phyloP scores from a whole-genome alignment of 2,797 vertebrate genomes.

The Phaenicophaeus curvirostris region DNA sequence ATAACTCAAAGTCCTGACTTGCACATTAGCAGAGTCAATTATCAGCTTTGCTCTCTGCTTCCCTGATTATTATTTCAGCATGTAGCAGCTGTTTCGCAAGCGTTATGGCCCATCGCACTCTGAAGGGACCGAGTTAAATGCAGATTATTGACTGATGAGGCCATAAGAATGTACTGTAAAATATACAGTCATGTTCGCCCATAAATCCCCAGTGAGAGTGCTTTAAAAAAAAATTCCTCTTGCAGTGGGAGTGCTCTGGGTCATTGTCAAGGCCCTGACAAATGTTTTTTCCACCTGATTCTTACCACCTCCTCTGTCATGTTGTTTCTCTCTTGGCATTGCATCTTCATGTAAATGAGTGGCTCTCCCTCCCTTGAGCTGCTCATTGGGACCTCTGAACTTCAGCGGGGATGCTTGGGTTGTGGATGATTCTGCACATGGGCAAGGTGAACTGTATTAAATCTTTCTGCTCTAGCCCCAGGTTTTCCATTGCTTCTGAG shows the following conservation, averaged over 20 bases:
- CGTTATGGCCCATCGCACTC: constrained; percentile 63
- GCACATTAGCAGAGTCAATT: constrained; percentile 71
- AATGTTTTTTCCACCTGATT: not conserved
- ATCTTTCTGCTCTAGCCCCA: not conserved
- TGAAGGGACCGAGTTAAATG: constrained; percentile 67
- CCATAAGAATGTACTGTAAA: constrained; percentile 58
- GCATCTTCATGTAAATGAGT: not conserved
- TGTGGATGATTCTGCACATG: not conserved
- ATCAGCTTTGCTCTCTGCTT: constrained; percentile 66
- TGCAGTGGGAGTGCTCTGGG: not conserved
- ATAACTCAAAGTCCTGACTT: constrained; percentile 60
- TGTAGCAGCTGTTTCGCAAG: constrained; percentile 66
- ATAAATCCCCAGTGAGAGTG: constrained; percentile 42
- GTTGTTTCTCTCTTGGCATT: not conserved
- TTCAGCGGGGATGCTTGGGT: not conserved
- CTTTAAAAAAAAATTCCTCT: constrained; percentile 25
- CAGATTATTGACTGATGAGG: constrained; percentile 68
- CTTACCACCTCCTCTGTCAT: not conserved
- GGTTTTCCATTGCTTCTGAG: not conserved
- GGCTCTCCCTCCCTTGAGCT: not conserved
- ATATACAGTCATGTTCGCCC: constrained; percentile 19
- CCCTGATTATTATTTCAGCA: constrained; percentile 74
- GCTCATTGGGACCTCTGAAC: not conserved
- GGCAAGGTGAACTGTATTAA: not conserved
- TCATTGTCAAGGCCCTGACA: constrained; percentile 20